Percentiles rank a stretch among this genome's conserved stretches.
These are phyloP conservation scores for Himalopsyche phryganea DNA, from an alignment of 1,140 invertebrate species.

Conservation along the genomic window DNA sequence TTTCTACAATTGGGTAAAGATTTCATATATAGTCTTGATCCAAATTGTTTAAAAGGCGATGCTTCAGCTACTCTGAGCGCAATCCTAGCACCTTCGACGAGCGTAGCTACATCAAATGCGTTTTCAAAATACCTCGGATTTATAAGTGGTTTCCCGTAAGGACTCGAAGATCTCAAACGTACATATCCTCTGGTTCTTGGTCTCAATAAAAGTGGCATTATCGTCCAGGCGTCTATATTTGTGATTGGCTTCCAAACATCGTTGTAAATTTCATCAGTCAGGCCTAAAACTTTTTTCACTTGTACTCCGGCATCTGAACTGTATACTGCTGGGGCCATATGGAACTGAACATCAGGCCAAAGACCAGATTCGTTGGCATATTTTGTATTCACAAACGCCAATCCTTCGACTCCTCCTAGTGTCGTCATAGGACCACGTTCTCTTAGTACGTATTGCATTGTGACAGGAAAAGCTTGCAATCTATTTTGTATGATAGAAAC, in stretches of 20 bases:
- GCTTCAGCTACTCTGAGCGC: conserved; percentile 68
- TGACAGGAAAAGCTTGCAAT: conserved; percentile 69
- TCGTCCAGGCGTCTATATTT: conserved; percentile 72
- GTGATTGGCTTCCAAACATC: conserved; percentile 53
- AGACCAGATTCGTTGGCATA: conserved; percentile 69
- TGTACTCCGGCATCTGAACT: conserved; percentile 73
- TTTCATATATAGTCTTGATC: conserved; percentile 67
- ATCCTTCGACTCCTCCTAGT: conserved; percentile 78
- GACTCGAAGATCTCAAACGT: conserved; percentile 70
- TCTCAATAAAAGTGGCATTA: conserved; percentile 76
- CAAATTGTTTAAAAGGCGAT: conserved; percentile 76
- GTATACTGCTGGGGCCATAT: conserved; percentile 82
- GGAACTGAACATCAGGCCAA: conserved; percentile 82
- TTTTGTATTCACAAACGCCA: conserved; percentile 80
- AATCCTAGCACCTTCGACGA: conserved; percentile 80
- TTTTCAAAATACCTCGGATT: conserved; percentile 86
- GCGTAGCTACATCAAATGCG: conserved; percentile 67
- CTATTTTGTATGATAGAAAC: conserved; percentile 71
- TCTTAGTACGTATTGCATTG: conserved; percentile 73
- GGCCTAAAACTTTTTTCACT: conserved; percentile 73
- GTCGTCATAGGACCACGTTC: conserved; percentile 81
- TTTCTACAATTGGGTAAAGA: conserved; percentile 77
- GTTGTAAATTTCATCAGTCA: conserved; percentile 79
- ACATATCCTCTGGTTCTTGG: conserved; percentile 79
- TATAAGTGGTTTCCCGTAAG: conserved; percentile 80